Evolutionary conservation across 1,140 invertebrate species (phyloP).

Genomic region (Ridgeia piscesae): DNA sequence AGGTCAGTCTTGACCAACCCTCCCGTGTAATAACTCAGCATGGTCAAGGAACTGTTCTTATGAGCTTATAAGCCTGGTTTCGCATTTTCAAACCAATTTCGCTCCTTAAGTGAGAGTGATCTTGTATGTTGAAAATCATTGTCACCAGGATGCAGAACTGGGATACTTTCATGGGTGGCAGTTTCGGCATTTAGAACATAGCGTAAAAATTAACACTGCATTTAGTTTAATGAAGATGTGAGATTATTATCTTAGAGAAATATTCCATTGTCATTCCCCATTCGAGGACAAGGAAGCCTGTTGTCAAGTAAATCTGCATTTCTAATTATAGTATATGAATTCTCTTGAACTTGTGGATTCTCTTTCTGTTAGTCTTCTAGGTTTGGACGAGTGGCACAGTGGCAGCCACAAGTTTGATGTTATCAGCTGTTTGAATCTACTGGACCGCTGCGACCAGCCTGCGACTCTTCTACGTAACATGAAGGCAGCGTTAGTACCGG

Average conservation of each 20-base stretch:
- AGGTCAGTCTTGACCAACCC: constrained; percentile 62
- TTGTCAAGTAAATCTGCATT: too few relatives aligned
- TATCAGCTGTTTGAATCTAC: constrained; percentile 83
- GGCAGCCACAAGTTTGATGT: constrained; percentile 69
- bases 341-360: constrained; percentile 22
- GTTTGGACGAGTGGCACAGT: constrained; percentile 71
- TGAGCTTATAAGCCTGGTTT: too few relatives aligned
- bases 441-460: constrained; percentile 85
- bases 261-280: too few relatives aligned
- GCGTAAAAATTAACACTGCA: not conserved
- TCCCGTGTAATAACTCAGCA: not conserved
- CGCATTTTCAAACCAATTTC: not conserved
- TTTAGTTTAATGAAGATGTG: too few relatives aligned
- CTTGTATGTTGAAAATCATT: too few relatives aligned
- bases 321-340: too few relatives aligned
- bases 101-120: too few relatives aligned
- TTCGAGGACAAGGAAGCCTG: too few relatives aligned
- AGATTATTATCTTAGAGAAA: too few relatives aligned
- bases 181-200: not conserved
- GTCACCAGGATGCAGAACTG: too few relatives aligned
- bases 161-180: not conserved
- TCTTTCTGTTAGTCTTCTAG: constrained; percentile 69
- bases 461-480: constrained; percentile 73
- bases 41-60: not conserved
- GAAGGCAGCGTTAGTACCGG: constrained; percentile 64